Evolutionary conservation across 2,113 vertebrate species (phyloP).

Genomic region (Chionis minor): DNA sequence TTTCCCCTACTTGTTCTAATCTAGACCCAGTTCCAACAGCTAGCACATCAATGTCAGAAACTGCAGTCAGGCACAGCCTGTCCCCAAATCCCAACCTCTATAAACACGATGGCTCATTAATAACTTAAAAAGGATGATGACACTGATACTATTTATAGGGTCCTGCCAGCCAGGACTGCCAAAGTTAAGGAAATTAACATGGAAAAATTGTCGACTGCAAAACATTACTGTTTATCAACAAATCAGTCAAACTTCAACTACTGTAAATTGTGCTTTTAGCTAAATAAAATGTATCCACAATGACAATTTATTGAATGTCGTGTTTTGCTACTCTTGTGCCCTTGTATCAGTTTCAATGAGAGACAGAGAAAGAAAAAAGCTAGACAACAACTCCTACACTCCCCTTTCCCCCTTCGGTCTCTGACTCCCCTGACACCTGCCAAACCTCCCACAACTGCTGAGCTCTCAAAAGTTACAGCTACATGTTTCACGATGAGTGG

Average conservation of each 20-base stretch:
- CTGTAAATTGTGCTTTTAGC: slow-evolving; percentile 78
- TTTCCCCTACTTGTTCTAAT: slow-evolving; percentile 49
- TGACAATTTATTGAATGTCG: slow-evolving; percentile 69
- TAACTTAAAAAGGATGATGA: slow-evolving; percentile 82
- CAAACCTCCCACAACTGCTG: slow-evolving; percentile 46
- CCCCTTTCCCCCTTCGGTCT: not conserved
- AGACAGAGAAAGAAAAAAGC: not conserved
- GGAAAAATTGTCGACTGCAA: slow-evolving; percentile 82
- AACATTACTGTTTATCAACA: slow-evolving; percentile 86
- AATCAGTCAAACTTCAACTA: slow-evolving; percentile 82
- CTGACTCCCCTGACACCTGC: slow-evolving; percentile 14
- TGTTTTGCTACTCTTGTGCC: not conserved
- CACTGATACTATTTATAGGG: slow-evolving; percentile 81
- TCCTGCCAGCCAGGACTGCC: slow-evolving; percentile 76
- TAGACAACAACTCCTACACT: not conserved
- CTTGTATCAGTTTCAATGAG: not conserved
- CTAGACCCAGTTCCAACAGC: slow-evolving; percentile 69
- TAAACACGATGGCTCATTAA: slow-evolving; percentile 82
- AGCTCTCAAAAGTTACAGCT: slow-evolving; percentile 31
- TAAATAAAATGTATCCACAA: slow-evolving; percentile 73
- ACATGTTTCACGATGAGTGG: slow-evolving; percentile 29
- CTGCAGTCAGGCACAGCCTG: slow-evolving; percentile 77
- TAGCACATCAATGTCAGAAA: slow-evolving; percentile 79
- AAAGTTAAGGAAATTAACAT: slow-evolving; percentile 81
- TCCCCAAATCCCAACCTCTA: slow-evolving; percentile 78